Conservation (phyloP, 2,888 invertebrate genomes). For the Pyrrhia umbra region DNA sequence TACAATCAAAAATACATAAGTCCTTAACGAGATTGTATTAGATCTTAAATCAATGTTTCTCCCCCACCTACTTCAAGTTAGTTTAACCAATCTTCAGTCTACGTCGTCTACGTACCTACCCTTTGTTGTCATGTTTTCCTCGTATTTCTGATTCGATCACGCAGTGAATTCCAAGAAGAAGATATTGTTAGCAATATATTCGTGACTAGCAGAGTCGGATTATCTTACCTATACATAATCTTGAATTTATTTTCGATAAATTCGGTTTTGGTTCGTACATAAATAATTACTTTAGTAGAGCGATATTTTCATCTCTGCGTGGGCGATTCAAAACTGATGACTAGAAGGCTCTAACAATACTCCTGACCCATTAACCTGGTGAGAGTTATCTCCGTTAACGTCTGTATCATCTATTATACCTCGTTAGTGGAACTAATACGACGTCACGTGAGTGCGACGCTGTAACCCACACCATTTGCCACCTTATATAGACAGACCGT, state of each 20-base stretch:
- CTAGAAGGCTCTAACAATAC: constrained; percentile 41
- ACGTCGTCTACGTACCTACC: too few species aligned
- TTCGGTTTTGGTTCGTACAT: constrained; percentile 8
- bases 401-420: constrained; percentile 44
- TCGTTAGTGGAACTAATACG: constrained; percentile 40
- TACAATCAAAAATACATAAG: background rate
- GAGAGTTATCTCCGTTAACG: constrained; percentile 49
- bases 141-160: background rate
- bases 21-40: background rate
- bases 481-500: constrained; percentile 33
- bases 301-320: constrained; percentile 32
- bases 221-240: background rate
- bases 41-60: background rate
- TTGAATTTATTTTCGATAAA: background rate
- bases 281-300: constrained; percentile 44
- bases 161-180: background rate
- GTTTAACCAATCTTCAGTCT: background rate
- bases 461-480: constrained; percentile 19
- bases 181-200: background rate
- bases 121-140: background rate
- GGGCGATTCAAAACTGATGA: constrained; percentile 43
- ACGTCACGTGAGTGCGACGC: constrained; percentile 21
- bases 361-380: constrained; percentile 55
- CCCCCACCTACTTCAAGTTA: background rate
- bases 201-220: background rate